These are phyloP conservation scores for Grammomys surdaster DNA, from an alignment of 2,113 vertebrate species.

Conservation along the genomic window DNA sequence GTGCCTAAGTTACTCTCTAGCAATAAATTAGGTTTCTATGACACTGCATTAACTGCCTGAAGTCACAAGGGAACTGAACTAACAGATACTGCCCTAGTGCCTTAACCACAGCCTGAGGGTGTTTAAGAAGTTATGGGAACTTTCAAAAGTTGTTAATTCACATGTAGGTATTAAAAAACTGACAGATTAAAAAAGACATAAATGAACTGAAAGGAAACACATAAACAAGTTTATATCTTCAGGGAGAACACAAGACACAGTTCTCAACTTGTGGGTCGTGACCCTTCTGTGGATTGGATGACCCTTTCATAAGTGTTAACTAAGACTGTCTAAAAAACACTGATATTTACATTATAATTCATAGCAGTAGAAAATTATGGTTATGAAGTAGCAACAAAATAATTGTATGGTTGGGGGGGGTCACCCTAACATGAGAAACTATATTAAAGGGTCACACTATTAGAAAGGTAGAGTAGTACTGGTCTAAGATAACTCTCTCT, in stretches of 20 bases:
- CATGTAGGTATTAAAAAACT: conserved; percentile 62
- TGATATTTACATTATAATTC: not conserved
- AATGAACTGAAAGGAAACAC: conserved; percentile 59
- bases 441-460: not conserved
- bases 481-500: not conserved
- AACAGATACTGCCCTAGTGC: conserved; percentile 17
- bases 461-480: too few species aligned
- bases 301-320: not conserved
- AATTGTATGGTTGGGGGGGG: not conserved
- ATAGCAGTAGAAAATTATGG: not conserved
- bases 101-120: conserved; percentile 49
- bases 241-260: conserved; percentile 19
- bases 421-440: not conserved
- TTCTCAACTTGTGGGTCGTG: not conserved
- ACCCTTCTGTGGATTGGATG: not conserved
- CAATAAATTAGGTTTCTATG: conserved; percentile 72
- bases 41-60: conserved; percentile 67
- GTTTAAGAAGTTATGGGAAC: conserved; percentile 68
- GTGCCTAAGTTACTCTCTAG: conserved; percentile 60
- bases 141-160: conserved; percentile 77
- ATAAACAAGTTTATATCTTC: conserved; percentile 61
- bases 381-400: not conserved
- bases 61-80: conserved; percentile 62
- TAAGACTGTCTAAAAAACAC: not conserved
- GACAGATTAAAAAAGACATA: conserved; percentile 65